These are phyloP conservation scores for Periophthalmus magnuspinnatus DNA, from an alignment of 2,797 vertebrate genomes.

Conservation along the genomic window DNA sequence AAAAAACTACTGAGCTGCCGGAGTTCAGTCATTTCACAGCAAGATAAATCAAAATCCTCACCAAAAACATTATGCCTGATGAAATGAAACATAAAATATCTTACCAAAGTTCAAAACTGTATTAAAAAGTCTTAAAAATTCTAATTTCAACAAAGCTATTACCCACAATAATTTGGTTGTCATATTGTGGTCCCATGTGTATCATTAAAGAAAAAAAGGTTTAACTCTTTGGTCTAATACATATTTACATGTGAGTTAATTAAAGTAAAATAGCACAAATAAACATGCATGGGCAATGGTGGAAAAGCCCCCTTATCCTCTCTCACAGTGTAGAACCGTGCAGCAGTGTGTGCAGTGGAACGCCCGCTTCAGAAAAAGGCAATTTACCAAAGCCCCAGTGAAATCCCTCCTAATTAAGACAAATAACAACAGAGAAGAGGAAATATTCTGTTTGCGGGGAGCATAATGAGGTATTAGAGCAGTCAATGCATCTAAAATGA, in stretches of 20 bases:
- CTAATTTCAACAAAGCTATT: background rate
- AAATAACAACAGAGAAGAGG: constrained; percentile 32
- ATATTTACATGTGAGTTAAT: constrained; percentile 56
- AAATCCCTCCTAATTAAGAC: constrained; percentile 69
- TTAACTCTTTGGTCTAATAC: constrained; percentile 34
- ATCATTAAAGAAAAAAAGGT: constrained; percentile 29
- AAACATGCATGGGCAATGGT: constrained; percentile 41
- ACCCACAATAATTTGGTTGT: background rate
- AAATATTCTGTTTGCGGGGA: constrained; percentile 32
- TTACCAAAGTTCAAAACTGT: background rate
- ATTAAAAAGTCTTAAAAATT: background rate
- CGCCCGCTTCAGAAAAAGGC: constrained; percentile 55
- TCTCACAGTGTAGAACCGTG: constrained; percentile 23
- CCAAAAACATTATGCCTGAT: background rate
- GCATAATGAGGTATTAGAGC: constrained; percentile 16
- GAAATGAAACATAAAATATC: background rate
- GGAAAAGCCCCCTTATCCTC: constrained; percentile 48
- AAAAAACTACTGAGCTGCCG: constrained; percentile 22
- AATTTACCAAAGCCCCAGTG: constrained; percentile 65
- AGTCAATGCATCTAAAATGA: background rate
- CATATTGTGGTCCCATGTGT: constrained; percentile 21
- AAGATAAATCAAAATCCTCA: background rate
- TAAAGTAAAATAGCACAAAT: constrained; percentile 56
- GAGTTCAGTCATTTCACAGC: background rate
- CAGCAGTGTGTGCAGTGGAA: constrained; percentile 55